phyloP scores from a whole-genome alignment of 2,797 vertebrate genomes.

The Anguilla obscura region DNA sequence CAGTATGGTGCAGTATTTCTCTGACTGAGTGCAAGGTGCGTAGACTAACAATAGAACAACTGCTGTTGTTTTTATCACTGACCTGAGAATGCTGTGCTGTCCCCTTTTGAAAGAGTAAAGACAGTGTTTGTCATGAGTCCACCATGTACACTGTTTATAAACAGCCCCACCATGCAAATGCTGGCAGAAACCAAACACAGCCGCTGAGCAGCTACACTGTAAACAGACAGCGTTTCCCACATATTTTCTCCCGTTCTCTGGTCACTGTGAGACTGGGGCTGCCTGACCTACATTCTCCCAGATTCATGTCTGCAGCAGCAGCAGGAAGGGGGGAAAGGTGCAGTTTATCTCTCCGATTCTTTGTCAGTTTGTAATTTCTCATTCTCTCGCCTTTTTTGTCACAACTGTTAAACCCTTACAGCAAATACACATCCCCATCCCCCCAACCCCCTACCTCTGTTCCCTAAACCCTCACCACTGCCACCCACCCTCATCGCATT shows the following conservation, averaged over 20 bases:
- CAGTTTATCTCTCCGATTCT: conserved; percentile 32
- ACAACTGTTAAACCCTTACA: conserved; percentile 37
- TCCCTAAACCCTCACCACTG: conserved; percentile 1
- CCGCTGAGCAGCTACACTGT: not conserved
- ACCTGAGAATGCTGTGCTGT: not conserved
- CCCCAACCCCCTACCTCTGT: conserved; percentile 25
- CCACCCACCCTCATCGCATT: not conserved
- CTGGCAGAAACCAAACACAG: not conserved
- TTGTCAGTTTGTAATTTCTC: conserved; percentile 40
- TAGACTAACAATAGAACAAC: not conserved
- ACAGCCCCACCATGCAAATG: not conserved
- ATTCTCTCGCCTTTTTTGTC: conserved; percentile 24
- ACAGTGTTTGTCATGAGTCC: not conserved
- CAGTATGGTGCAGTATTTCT: not conserved
- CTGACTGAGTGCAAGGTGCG: not conserved
- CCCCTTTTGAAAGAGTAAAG: not conserved
- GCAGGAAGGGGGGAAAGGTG: conserved; percentile 56
- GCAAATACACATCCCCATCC: not conserved
- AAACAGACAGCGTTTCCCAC: not conserved
- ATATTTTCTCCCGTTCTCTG: conserved; percentile 19
- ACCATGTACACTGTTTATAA: not conserved
- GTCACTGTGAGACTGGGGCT: conserved; percentile 63
- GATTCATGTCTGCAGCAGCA: conserved; percentile 62
- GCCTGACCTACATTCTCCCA: conserved; percentile 74
- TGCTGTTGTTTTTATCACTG: not conserved